Percentiles rank a stretch among this genome's conserved stretches.
These are phyloP conservation scores for Rhadina sibilatrix DNA, from an alignment of 2,113 vertebrate genomes.

Conservation along the genomic window DNA sequence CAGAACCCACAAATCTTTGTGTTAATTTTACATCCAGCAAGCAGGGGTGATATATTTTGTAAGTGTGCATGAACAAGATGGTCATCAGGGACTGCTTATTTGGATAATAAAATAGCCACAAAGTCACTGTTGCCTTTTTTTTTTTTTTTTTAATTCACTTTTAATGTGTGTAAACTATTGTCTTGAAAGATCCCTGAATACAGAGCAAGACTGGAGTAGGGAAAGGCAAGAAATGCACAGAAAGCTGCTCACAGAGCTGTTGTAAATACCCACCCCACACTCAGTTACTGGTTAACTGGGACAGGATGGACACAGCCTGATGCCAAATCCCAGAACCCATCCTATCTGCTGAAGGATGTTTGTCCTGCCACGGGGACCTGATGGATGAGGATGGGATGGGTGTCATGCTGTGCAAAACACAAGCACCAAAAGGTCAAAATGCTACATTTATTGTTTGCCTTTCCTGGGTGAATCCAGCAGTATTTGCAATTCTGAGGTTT, in stretches of 20 bases:
- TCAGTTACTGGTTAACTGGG: neutral
- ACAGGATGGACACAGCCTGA: neutral
- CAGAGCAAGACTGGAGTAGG: neutral
- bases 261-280: neutral
- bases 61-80: neutral
- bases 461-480: neutral
- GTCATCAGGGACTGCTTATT: neutral
- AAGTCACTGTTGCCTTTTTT: neutral
- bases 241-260: neutral
- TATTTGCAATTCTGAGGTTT: neutral
- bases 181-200: neutral
- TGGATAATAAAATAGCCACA: neutral
- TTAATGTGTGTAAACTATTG: neutral
- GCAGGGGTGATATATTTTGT: neutral
- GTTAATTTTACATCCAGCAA: neutral
- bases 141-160: neutral
- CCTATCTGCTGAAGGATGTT: neutral
- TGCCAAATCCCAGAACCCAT: neutral
- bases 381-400: neutral
- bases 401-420: neutral
- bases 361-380: neutral
- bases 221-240: neutral
- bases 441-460: neutral
- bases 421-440: neutral
- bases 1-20: constrained; percentile 34